Conservation (phyloP, 2,888 invertebrate species). For the Hemicrepidius hirtus region DNA sequence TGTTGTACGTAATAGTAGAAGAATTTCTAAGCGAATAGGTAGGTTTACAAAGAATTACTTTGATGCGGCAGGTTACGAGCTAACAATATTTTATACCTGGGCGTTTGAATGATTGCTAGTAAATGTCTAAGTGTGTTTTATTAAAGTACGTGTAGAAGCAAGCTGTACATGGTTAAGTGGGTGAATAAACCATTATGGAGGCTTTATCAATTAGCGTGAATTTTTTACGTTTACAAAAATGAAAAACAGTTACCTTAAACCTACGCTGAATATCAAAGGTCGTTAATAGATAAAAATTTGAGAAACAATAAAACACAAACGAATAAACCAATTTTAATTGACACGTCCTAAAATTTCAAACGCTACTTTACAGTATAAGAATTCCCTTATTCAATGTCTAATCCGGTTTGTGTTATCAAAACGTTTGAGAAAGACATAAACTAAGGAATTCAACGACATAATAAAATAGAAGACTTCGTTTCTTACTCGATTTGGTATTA, state of each 20-base stretch:
- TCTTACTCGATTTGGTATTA: constrained; percentile 17
- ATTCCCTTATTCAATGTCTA: constrained; percentile 30
- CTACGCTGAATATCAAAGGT: constrained; percentile 16
- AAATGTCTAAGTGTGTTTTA: constrained; percentile 46
- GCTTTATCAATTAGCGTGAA: constrained; percentile 28
- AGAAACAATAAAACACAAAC: constrained; percentile 31
- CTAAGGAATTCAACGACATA: constrained; percentile 35
- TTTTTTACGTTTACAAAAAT: not conserved
- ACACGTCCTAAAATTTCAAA: constrained; percentile 39
- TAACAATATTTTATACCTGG: constrained; percentile 42
- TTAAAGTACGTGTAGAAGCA: constrained; percentile 46
- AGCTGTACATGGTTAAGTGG: constrained; percentile 40
- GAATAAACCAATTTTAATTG: constrained; percentile 50
- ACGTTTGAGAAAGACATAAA: constrained; percentile 39
- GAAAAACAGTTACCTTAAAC: constrained; percentile 5
- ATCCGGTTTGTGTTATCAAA: constrained; percentile 41
- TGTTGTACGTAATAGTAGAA: not conserved
- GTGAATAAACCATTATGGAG: constrained; percentile 37
- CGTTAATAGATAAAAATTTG: constrained; percentile 38
- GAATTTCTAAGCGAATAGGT: not conserved
- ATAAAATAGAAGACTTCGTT: constrained; percentile 34
- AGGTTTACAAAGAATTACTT: constrained; percentile 36
- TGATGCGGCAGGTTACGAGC: constrained; percentile 29
- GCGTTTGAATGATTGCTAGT: constrained; percentile 49
- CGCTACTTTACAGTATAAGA: constrained; percentile 11